Evolutionary conservation across 1,140 invertebrate species (phyloP).

Genomic region (Tetragonula clypearis): DNA sequence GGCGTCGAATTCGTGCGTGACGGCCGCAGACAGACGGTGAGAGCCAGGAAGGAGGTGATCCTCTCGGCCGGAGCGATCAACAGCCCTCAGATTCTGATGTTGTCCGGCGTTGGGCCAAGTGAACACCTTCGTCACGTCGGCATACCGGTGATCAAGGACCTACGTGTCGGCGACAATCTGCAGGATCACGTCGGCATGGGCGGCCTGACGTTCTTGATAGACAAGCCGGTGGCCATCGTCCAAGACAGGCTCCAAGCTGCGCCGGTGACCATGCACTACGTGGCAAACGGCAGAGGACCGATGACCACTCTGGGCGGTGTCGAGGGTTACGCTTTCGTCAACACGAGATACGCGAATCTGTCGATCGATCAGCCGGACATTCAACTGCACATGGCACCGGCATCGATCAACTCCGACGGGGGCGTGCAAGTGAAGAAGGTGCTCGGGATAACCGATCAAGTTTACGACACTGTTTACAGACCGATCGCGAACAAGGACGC

Average conservation of each 20-base stretch:
- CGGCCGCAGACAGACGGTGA: slow-evolving; percentile 85
- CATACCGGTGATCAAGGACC: slow-evolving; percentile 88
- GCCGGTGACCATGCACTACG: slow-evolving; percentile 90
- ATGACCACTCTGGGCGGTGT: slow-evolving; percentile 93
- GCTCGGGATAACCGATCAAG: slow-evolving; percentile 90
- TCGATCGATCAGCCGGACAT: slow-evolving; percentile 90
- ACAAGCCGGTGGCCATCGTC: slow-evolving; percentile 89
- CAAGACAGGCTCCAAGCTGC: slow-evolving; percentile 88
- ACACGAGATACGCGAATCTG: slow-evolving; percentile 90
- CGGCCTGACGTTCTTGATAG: slow-evolving; percentile 89
- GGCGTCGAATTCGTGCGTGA: slow-evolving; percentile 89
- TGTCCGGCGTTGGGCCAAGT: slow-evolving; percentile 92
- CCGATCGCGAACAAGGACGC: slow-evolving; percentile 89
- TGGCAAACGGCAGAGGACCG: slow-evolving; percentile 88
- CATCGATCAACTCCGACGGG: slow-evolving; percentile 90
- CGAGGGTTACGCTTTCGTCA: slow-evolving; percentile 92
- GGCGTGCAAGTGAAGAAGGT: slow-evolving; percentile 89
- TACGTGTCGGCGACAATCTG: slow-evolving; percentile 90
- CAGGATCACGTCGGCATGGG: slow-evolving; percentile 93
- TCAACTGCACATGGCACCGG: slow-evolving; percentile 94
- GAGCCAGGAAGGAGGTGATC: slow-evolving; percentile 89
- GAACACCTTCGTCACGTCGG: slow-evolving; percentile 87
- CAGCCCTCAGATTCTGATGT: slow-evolving; percentile 91
- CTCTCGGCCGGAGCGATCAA: slow-evolving; percentile 91
- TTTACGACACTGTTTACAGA: slow-evolving; percentile 90